Percentiles rank a stretch among this genome's conserved stretches.
phyloP scores from a whole-genome alignment of 2,113 vertebrate species.

The Reinhardtius hippoglossoides region DNA sequence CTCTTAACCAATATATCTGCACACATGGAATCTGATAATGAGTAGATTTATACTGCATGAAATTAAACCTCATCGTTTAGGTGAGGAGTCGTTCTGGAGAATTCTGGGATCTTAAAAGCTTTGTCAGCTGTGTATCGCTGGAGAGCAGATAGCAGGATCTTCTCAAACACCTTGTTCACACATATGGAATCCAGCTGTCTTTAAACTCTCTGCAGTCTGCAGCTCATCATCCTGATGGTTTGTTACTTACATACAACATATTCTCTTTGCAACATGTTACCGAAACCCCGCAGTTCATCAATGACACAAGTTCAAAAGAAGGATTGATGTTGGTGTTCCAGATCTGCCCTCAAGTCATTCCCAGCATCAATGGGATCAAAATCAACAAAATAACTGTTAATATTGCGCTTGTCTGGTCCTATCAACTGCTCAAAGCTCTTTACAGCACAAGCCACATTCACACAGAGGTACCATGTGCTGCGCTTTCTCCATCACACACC shows the following conservation, averaged over 20 bases:
- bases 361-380: background rate
- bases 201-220: background rate
- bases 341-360: background rate
- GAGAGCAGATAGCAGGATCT: slow-evolving; percentile 1
- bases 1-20: slow-evolving; percentile 19
- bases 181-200: background rate
- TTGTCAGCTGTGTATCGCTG: slow-evolving; percentile 5
- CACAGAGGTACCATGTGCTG: too few relatives aligned
- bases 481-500: too few relatives aligned
- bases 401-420: too few relatives aligned
- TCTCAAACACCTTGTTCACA: background rate
- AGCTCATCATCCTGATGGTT: background rate
- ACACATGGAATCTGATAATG: slow-evolving; percentile 30
- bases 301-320: background rate
- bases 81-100: background rate
- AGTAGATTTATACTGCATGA: slow-evolving; percentile 33
- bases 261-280: background rate
- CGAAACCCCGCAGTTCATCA: background rate
- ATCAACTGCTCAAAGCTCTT: too few relatives aligned
- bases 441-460: too few relatives aligned
- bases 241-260: background rate
- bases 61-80: slow-evolving; percentile 28
- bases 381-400: background rate
- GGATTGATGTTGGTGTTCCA: too few relatives aligned
- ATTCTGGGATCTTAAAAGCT: slow-evolving; percentile 18